Evolutionary conservation across 1,140 invertebrate genomes (phyloP), one percentile per base, ranked within the genome.

Genomic region (Drosophila tropicalis): DNA sequence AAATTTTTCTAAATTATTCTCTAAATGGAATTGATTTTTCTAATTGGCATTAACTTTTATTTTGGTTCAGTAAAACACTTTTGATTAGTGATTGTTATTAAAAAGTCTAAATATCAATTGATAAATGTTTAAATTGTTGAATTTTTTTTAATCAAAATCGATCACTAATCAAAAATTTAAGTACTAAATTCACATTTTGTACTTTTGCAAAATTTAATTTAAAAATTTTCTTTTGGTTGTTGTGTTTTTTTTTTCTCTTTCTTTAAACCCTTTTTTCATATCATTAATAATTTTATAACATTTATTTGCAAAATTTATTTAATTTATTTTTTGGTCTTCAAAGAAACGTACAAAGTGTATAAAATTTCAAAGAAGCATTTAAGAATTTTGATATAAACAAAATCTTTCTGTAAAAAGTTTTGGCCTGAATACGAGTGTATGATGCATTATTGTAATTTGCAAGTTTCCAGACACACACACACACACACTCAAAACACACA

Each of bases 401-500:
- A 62, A 19, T 44, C 5, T 5, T 68, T 41, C 61, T 84, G 81
- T 85, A 85, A 39, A 81, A 78, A 79, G 62, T 72, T 72, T 64
- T 71, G 72, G 56, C 79, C 70, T 72, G 83, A 73, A 70, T 39
- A 39, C 36, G 36, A 36, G 34, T 3, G 36, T 39, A 13, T 39
- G 79, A 87, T 87, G 71, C 75, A 58, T 87, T 72, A 83, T 70
- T 87, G 79, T 87, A 87, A 83, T 79, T 79, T 86, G 83, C 83
- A 86, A 86, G 84, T 86, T 82, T 66, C 57, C 73, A 76, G 51
- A 76, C 34, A 58, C 51, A 65, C 29, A 47, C 44, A 73, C 44
- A 71, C 64, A 69, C 62, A 39, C n/a, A 39, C 19, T 58, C 65
- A 62, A 68, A 29, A 57, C 51, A 54, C 41, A 64, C 47, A 66